Evolutionary conservation across 2,113 vertebrate genomes (phyloP), one percentile per base, ranked within the genome.

Genomic region (Lasiurus cinereus): DNA sequence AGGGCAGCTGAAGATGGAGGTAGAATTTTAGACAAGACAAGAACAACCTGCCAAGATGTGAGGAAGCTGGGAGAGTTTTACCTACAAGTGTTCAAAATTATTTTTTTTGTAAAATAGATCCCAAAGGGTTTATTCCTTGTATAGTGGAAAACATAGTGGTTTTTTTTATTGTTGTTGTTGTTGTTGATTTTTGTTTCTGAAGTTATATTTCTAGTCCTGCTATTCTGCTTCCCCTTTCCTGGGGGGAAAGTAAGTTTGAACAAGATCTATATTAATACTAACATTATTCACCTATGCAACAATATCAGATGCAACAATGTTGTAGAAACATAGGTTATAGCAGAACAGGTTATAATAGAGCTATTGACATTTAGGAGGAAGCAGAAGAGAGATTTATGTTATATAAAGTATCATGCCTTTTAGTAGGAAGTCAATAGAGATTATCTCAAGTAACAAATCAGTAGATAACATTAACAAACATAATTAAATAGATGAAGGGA

Each of bases 61-160:
- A 59, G 19, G 21, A 89, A 29, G 8, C 6, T 43, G 43, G 12
- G 9, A 90, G 18, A 46, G 5, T 8, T 67, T 12, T 69, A 15
- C 0, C 66, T 36, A 43, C 11, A 74, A 29, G 29, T 24, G 9
- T 31, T 59, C 29, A 36, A 76, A 85, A 54, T 15, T 62, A 31
- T 88, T 54, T 27, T 62, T 56, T 77, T 83, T 36, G 64, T 50
- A 91, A 94, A 93, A 50, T 46, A 80, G 22, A 90, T 16, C 7
- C 76, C 31, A 52, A 84, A 77, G 12, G 2, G 15, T 2, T 78
- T n/a, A 43, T 92, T 80, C 19, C 5, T 8, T 43, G 0, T 27
- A 43, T 10, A 33, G 4, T 36, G 27, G 36, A 90, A 0, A 67
- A 10, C 6, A 74, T 31, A 84, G 16, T 50, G 54, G 18, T n/a